phyloP scores from a whole-genome alignment of 2,797 vertebrate species.

The Margarornis squamiger region DNA sequence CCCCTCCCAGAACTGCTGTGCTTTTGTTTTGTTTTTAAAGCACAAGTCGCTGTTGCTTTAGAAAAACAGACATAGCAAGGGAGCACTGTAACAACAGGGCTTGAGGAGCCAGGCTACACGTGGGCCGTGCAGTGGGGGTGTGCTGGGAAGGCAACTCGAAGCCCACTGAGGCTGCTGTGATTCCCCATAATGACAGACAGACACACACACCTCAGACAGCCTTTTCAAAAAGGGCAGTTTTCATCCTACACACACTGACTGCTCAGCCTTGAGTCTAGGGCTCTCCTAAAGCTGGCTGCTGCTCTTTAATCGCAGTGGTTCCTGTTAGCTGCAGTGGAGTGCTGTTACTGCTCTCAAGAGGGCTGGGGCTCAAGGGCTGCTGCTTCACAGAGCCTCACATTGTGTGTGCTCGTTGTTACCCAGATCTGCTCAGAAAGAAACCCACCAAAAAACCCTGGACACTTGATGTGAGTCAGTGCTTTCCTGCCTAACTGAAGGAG shows the following conservation, averaged over 20 bases:
- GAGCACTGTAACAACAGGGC: neutral
- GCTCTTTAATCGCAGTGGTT: neutral
- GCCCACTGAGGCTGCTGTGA: neutral
- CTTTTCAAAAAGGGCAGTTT: neutral
- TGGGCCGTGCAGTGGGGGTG: fast-evolving
- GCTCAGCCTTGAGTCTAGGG: neutral
- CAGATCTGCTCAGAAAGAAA: neutral
- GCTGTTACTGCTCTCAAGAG: neutral
- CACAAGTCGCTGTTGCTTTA: neutral
- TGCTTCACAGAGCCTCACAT: fast-evolving
- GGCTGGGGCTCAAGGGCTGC: neutral
- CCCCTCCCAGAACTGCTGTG: neutral
- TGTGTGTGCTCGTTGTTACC: too few relatives aligned
- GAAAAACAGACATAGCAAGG: neutral
- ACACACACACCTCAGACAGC: neutral
- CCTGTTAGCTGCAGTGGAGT: neutral
- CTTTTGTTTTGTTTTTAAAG: neutral
- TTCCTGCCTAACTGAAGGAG: neutral
- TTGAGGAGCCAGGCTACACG: neutral
- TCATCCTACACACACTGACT: neutral
- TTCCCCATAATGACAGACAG: neutral
- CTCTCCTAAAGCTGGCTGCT: neutral
- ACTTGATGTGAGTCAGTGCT: neutral
- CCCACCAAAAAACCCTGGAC: neutral
- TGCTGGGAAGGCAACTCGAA: neutral